Conservation (phyloP, 2,888 invertebrate species). For the Teleogryllus oceanicus region DNA sequence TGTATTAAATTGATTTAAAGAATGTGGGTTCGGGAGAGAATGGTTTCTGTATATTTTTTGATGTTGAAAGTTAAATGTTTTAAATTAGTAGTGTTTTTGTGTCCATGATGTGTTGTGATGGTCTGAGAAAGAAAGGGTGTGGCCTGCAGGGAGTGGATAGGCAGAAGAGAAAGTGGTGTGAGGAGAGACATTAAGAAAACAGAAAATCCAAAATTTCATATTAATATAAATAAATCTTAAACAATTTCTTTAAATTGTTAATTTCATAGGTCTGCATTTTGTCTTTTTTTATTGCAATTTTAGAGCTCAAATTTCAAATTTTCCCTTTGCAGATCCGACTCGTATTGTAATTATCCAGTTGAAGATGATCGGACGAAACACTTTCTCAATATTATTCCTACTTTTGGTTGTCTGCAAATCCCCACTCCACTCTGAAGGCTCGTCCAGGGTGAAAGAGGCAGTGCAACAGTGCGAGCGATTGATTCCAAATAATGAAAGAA, state of each 20-base stretch:
- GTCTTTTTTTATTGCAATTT: background rate
- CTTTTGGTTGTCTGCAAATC: conserved; percentile 42
- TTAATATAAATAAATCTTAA: background rate
- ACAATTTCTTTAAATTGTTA: background rate
- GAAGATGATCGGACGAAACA: conserved; percentile 38
- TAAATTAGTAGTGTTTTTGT: background rate
- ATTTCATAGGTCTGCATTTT: background rate
- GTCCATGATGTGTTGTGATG: background rate
- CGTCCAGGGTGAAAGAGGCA: conserved; percentile 39
- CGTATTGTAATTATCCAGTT: conserved; percentile 35
- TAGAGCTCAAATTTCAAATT: conserved; percentile 30
- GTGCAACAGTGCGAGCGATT: conserved; percentile 39
- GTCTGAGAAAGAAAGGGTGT: conserved; percentile 5
- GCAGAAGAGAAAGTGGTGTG: background rate
- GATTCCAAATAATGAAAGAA: conserved; percentile 35
- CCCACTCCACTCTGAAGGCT: conserved; percentile 41
- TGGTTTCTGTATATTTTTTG: background rate
- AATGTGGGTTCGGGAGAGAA: background rate
- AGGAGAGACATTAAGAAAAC: background rate
- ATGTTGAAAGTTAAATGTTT: too few species aligned
- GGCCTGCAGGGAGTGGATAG: conserved; percentile 21
- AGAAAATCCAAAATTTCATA: conserved; percentile 21
- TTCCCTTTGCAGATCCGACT: conserved; percentile 39
- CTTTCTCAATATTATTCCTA: conserved; percentile 40
- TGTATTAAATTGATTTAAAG: background rate